Evolutionary conservation across 2,797 vertebrate species (phyloP).

Genomic region (Gouania willdenowi): DNA sequence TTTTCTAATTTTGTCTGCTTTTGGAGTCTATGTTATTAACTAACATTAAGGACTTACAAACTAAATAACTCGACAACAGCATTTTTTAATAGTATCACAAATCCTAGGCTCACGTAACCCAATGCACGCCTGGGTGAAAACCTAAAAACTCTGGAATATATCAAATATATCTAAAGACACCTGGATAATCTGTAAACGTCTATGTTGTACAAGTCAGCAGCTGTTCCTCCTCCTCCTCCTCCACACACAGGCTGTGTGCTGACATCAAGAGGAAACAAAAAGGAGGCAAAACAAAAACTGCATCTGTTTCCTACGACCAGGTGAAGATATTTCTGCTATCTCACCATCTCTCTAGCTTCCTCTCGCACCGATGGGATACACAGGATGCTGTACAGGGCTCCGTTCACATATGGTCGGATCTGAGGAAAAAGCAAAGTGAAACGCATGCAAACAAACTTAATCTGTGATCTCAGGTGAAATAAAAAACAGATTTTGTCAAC

Average conservation of each 20-base stretch:
- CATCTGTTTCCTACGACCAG: slow-evolving; percentile 22
- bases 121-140: too few species aligned
- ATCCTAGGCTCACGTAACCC: too few species aligned
- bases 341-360: slow-evolving; percentile 94
- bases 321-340: slow-evolving; percentile 38
- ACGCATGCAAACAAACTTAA: background rate
- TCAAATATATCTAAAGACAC: too few species aligned
- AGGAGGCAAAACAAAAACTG: slow-evolving; percentile 22
- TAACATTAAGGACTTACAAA: too few species aligned
- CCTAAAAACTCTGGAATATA: too few species aligned
- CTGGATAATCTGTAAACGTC: too few species aligned
- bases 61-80: too few species aligned
- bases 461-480: background rate
- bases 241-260: slow-evolving; percentile 4
- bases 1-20: too few species aligned
- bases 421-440: too few species aligned
- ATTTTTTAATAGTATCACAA: too few species aligned
- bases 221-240: slow-evolving; percentile 8
- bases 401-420: slow-evolving; percentile 93
- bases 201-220: slow-evolving; percentile 4
- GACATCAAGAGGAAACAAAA: too few species aligned
- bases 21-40: too few species aligned
- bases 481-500: background rate
- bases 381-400: slow-evolving; percentile 91
- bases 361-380: slow-evolving; percentile 84